Conservation (phyloP, 2,888 invertebrate species). For the Drosophila lacicola region DNA sequence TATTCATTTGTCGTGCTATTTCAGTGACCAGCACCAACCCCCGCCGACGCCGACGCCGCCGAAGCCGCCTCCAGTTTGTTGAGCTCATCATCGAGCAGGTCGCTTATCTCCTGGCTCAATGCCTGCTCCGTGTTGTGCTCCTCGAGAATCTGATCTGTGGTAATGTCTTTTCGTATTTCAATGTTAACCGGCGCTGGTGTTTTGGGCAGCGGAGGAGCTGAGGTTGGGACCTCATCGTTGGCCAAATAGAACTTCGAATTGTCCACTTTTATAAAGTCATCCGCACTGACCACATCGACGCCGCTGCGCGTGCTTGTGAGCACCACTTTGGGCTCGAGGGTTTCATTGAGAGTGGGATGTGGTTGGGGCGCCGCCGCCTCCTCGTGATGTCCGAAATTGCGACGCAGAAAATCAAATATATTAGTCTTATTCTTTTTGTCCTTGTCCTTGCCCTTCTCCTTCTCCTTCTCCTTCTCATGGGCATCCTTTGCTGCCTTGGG, state of each 20-base stretch:
- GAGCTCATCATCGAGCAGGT: constrained; percentile 83
- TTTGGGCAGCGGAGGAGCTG: constrained; percentile 67
- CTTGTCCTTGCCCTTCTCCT: constrained; percentile 58
- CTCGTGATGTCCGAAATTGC: constrained; percentile 83
- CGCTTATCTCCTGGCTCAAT: constrained; percentile 82
- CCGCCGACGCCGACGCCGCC: background rate
- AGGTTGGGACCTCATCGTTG: constrained; percentile 47
- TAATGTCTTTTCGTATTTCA: constrained; percentile 82
- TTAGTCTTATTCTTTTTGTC: constrained; percentile 82
- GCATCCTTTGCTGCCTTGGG: constrained; percentile 48
- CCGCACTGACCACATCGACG: constrained; percentile 73
- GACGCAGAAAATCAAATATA: constrained; percentile 85
- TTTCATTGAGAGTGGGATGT: constrained; percentile 54
- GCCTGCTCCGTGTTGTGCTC: constrained; percentile 79
- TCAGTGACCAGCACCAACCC: constrained; percentile 41
- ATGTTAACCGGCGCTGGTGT: constrained; percentile 83
- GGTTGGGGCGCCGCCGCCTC: constrained; percentile 59
- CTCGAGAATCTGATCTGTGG: constrained; percentile 82
- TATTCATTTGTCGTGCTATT: constrained; percentile 6
- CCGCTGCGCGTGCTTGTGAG: constrained; percentile 64
- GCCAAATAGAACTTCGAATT: constrained; percentile 84
- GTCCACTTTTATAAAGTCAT: constrained; percentile 74
- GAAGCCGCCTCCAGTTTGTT: constrained; percentile 69
- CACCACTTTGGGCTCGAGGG: constrained; percentile 54
- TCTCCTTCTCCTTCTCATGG: constrained; percentile 35